These are phyloP conservation scores for Gymnobelideus leadbeateri DNA, from an alignment of 2,113 vertebrate species.

Conservation along the genomic window DNA sequence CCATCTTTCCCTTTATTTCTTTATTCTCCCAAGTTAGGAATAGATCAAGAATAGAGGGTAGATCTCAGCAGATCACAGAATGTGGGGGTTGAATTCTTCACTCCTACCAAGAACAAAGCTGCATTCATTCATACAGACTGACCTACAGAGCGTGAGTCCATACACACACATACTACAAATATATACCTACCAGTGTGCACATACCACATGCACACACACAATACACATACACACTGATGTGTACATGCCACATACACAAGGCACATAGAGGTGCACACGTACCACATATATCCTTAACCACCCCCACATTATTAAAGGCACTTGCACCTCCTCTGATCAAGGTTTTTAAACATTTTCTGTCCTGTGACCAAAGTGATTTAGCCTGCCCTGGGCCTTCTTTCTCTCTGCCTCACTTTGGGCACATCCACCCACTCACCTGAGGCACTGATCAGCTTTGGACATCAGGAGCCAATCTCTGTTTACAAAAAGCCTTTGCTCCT, in stretches of 20 bases:
- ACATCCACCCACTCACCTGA: not conserved
- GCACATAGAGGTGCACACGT: not conserved
- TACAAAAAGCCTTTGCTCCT: conserved; percentile 53
- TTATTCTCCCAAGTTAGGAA: conserved; percentile 41
- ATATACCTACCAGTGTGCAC: too few relatives aligned
- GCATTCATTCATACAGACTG: not conserved
- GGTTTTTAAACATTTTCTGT: conserved; percentile 39
- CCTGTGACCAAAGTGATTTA: conserved; percentile 42
- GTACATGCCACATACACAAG: too few relatives aligned
- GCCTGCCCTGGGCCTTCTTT: conserved; percentile 42
- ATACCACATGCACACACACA: too few relatives aligned
- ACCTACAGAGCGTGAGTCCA: not conserved
- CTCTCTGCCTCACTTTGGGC: not conserved
- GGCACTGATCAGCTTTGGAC: conserved; percentile 34
- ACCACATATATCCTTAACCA: not conserved
- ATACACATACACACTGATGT: too few relatives aligned
- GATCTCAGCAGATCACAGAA: not conserved
- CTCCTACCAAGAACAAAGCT: not conserved
- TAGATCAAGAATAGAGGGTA: not conserved
- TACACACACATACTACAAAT: too few relatives aligned
- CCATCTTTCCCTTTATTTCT: conserved; percentile 61
- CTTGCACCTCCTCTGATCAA: conserved; percentile 46
- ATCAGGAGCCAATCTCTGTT: conserved; percentile 37
- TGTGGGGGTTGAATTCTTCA: not conserved
- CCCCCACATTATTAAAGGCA: conserved; percentile 9